Conservation (phyloP, 2,797 vertebrate species). For the Carduelis carduelis region DNA sequence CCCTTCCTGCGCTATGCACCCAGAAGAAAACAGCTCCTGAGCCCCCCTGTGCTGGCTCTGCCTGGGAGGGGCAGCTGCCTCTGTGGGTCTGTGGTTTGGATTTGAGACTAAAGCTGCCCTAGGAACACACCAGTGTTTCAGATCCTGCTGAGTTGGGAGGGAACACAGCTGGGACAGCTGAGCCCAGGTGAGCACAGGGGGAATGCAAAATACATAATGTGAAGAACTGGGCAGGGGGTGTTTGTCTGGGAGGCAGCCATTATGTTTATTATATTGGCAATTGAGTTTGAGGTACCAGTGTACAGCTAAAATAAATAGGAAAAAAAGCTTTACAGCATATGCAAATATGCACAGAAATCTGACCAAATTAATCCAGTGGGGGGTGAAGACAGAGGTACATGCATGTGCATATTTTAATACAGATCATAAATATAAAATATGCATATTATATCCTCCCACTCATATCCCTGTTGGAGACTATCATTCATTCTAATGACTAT, state of each 20-base stretch:
- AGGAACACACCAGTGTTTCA: neutral
- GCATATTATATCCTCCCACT: neutral
- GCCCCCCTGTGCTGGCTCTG: too few relatives aligned
- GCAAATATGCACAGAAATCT: neutral
- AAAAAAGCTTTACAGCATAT: neutral
- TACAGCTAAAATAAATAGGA: neutral
- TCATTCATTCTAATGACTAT: neutral
- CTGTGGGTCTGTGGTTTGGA: accelerated
- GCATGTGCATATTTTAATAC: neutral
- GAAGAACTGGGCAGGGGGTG: neutral
- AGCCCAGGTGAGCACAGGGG: neutral
- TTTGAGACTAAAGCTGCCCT: neutral
- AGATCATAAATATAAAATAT: neutral
- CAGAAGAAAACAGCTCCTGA: neutral
- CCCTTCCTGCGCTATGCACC: neutral
- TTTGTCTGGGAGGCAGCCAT: neutral
- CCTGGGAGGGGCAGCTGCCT: neutral
- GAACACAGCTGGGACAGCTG: neutral
- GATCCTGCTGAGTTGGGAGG: neutral
- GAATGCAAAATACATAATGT: accelerated
- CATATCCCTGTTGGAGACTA: neutral
- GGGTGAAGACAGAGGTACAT: neutral
- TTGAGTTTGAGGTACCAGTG: neutral
- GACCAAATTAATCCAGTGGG: neutral
- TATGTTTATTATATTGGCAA: neutral